phyloP scores from a whole-genome alignment of 92 coral and sea anemone species.

The Ricordea florida region DNA sequence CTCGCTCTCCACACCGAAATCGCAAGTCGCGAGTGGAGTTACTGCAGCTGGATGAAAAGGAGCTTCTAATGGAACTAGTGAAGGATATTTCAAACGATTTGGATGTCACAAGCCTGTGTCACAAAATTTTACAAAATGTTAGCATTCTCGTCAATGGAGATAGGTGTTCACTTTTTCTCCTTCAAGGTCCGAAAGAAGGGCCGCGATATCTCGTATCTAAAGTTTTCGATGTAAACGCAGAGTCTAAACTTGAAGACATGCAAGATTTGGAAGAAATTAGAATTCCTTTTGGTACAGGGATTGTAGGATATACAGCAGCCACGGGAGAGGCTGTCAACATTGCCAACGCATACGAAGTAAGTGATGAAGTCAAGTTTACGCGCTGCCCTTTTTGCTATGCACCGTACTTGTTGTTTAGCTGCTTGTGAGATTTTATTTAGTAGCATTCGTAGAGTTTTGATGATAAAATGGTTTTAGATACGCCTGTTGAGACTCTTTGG shows the following conservation, averaged over 20 bases:
- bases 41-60: constrained; percentile 96
- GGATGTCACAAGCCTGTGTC: constrained; percentile 93
- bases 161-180: constrained; percentile 97
- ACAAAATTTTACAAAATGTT: constrained; percentile 98
- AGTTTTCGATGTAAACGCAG: constrained; percentile 99
- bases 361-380: neutral
- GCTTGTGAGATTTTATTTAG: too few relatives aligned
- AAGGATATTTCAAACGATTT: constrained; percentile 98
- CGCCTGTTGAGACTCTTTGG: too few relatives aligned
- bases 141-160: constrained; percentile 97
- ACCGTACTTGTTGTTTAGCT: too few relatives aligned
- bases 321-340: constrained; percentile 98
- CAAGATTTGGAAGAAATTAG: constrained; percentile 95
- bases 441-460: neutral
- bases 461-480: too few relatives aligned
- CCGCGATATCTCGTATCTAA: constrained; percentile 95
- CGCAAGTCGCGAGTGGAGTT: constrained; percentile 96
- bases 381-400: neutral
- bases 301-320: constrained; percentile 96
- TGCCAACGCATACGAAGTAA: constrained; percentile 97
- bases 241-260: constrained; percentile 96
- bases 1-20: constrained; percentile 82
- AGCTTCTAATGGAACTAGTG: constrained; percentile 96
- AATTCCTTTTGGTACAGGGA: constrained; percentile 97
- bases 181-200: constrained; percentile 94